Conservation (phyloP, 2,797 vertebrate species). For the Sebastiscus tertius region DNA sequence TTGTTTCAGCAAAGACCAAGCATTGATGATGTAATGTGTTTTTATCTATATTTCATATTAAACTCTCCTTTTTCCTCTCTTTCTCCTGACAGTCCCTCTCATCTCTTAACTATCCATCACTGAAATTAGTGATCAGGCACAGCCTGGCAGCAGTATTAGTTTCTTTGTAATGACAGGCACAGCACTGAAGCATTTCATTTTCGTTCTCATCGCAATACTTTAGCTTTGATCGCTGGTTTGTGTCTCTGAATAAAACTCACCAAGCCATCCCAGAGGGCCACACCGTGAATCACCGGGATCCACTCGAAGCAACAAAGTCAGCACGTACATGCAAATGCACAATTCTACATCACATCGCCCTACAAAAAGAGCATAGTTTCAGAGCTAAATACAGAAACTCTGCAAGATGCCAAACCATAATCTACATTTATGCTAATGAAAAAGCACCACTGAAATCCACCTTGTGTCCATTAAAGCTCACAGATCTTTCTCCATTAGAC, state of each 20-base stretch:
- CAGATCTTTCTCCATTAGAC: slow-evolving; percentile 14
- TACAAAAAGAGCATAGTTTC: slow-evolving; percentile 10
- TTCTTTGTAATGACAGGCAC: slow-evolving; percentile 41
- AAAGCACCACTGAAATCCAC: slow-evolving; percentile 3
- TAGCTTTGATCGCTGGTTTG: slow-evolving; percentile 58
- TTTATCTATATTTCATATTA: slow-evolving; percentile 16
- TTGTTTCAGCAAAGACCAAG: neutral
- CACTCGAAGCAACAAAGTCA: slow-evolving; percentile 29
- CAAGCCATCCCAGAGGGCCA: slow-evolving; percentile 37
- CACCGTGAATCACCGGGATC: slow-evolving; percentile 25
- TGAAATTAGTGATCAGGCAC: slow-evolving; percentile 52
- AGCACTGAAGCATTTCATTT: slow-evolving; percentile 40
- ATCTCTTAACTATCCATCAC: slow-evolving; percentile 50
- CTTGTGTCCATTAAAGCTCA: neutral
- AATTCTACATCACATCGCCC: neutral
- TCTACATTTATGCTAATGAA: slow-evolving; percentile 2
- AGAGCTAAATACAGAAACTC: slow-evolving; percentile 25
- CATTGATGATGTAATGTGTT: slow-evolving; percentile 16
- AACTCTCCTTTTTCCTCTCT: neutral
- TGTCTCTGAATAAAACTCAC: slow-evolving; percentile 44
- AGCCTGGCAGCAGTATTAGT: slow-evolving; percentile 14
- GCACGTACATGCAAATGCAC: slow-evolving; percentile 30
- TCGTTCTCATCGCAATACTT: slow-evolving; percentile 35
- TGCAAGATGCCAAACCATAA: neutral
- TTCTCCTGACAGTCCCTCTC: slow-evolving; percentile 4